phyloP scores from a whole-genome alignment of 2,888 invertebrate genomes.

The Saturnia pavonia region DNA sequence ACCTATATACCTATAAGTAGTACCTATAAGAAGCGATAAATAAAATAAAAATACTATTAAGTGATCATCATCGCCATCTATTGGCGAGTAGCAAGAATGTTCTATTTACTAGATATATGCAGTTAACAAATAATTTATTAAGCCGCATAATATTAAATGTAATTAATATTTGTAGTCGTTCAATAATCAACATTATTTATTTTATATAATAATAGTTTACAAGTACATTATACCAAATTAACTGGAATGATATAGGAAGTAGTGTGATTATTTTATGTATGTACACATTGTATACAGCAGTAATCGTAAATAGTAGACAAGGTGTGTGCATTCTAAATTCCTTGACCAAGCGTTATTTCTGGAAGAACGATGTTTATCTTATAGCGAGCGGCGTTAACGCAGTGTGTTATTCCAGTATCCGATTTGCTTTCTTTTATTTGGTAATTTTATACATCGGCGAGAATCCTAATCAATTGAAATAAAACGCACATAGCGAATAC shows the following conservation, averaged over 20 bases:
- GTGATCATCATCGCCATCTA: conserved; percentile 57
- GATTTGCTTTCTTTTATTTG: conserved; percentile 66
- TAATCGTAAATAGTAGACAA: conserved; percentile 48
- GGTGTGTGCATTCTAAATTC: conserved; percentile 59
- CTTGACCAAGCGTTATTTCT: conserved; percentile 64
- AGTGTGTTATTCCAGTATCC: conserved; percentile 64
- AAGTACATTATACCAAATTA: background rate
- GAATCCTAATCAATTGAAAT: conserved; percentile 50
- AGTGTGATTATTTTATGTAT: background rate
- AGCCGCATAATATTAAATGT: background rate
- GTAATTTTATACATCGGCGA: conserved; percentile 62
- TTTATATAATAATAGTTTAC: background rate
- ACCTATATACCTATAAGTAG: background rate
- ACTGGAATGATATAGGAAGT: background rate
- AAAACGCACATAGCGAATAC: conserved; percentile 14
- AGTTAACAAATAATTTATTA: background rate
- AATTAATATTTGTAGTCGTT: background rate
- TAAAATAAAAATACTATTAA: conserved; percentile 7
- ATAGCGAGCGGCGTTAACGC: conserved; percentile 51
- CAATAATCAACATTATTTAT: background rate
- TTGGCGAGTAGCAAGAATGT: conserved; percentile 56
- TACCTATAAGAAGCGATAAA: background rate
- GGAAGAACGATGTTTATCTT: conserved; percentile 66
- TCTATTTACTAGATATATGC: background rate
- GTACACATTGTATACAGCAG: conserved; percentile 26